A percentile compares a stretch with the other conserved stretches of the same genome.
phyloP scores from a whole-genome alignment of 2,888 invertebrate species.

The Stenodema calcarata region DNA sequence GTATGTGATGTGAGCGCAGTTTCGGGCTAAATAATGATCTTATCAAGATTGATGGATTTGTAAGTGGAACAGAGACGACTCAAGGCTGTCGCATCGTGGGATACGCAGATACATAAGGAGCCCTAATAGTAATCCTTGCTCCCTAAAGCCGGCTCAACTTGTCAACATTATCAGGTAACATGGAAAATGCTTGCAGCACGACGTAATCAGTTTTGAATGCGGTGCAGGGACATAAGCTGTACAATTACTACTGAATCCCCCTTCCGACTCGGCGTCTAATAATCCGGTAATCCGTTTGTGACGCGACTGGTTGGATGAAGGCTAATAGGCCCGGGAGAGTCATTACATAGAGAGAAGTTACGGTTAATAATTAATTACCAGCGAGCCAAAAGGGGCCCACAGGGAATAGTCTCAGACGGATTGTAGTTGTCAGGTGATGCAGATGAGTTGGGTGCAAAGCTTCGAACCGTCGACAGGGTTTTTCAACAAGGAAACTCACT shows the following conservation, averaged over 20 bases:
- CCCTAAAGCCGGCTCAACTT: neutral
- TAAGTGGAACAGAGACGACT: too few relatives aligned
- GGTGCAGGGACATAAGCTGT: neutral
- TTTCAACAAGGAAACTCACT: too few relatives aligned
- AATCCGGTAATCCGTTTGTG: neutral
- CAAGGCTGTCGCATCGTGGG: too few relatives aligned
- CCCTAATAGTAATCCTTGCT: too few relatives aligned
- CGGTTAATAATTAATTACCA: neutral
- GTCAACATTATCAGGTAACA: neutral
- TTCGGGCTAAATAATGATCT: too few relatives aligned
- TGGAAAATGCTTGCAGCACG: neutral
- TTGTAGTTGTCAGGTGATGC: neutral
- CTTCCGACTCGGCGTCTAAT: neutral
- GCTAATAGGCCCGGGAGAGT: neutral
- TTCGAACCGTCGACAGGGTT: neutral
- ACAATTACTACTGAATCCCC: neutral
- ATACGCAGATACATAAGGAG: too few relatives aligned
- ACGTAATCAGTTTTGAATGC: neutral
- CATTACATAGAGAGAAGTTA: conserved; percentile 1
- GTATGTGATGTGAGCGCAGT: too few relatives aligned
- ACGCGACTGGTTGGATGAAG: neutral
- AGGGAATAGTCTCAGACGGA: neutral
- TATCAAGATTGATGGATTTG: too few relatives aligned
- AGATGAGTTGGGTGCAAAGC: neutral
- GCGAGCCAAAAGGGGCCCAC: neutral